A percentile compares a stretch with the other conserved stretches of the same genome.
Conservation (phyloP, 1,140 invertebrate species). For the Micrasema longulum region DNA sequence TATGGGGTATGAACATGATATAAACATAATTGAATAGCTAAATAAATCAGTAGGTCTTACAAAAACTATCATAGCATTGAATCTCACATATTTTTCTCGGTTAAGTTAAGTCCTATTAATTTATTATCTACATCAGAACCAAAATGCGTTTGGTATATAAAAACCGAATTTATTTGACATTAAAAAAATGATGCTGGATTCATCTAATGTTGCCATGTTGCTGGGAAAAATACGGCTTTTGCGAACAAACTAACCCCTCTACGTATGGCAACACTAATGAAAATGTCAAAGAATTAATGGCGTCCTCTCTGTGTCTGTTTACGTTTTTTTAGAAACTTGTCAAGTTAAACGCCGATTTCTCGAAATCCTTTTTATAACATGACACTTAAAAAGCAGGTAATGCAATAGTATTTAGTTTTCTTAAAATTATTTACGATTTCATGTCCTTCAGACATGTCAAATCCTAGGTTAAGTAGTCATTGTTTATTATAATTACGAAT, state of each 20-base stretch:
- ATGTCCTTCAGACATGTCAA: slow-evolving; percentile 24
- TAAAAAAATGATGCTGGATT: no score
- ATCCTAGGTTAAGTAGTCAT: slow-evolving; percentile 50
- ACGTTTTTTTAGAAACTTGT: slow-evolving; percentile 52
- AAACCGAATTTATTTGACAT: no score
- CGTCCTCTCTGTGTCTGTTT: slow-evolving; percentile 53
- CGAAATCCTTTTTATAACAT: slow-evolving; percentile 45
- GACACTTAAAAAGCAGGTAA: slow-evolving; percentile 49
- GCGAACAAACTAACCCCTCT: neutral
- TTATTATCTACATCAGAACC: no score
- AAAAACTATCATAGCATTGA: no score
- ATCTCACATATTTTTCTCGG: no score
- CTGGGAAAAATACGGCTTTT: slow-evolving; percentile 22
- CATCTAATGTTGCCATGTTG: no score
- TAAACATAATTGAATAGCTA: no score
- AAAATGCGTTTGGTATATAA: no score
- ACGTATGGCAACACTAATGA: slow-evolving; percentile 48
- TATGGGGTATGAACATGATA: no score
- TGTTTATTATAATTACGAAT: slow-evolving; percentile 46
- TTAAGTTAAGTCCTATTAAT: no score
- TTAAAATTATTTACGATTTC: slow-evolving; percentile 20
- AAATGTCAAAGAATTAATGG: slow-evolving; percentile 55
- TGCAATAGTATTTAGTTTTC: slow-evolving; percentile 14
- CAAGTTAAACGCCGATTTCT: slow-evolving; percentile 42
- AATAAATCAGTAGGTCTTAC: no score